phyloP scores from a whole-genome alignment of 2,113 vertebrate genomes.

The Oryzias javanicus region DNA sequence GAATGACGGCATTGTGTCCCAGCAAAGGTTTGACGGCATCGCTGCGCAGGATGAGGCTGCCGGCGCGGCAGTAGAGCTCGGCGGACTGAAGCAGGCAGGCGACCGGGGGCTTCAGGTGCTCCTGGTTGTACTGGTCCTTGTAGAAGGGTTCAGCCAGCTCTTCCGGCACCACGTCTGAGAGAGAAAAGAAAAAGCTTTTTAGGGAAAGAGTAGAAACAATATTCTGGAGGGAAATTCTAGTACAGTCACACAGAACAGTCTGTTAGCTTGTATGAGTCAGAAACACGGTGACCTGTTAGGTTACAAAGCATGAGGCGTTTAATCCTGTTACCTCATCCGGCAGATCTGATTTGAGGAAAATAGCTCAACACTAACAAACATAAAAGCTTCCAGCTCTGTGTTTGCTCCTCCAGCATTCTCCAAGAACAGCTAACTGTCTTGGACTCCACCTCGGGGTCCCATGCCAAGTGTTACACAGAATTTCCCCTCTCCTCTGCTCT shows the following conservation, averaged over 20 bases:
- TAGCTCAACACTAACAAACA: neutral
- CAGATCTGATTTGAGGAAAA: constrained; percentile 43
- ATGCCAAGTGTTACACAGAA: no score
- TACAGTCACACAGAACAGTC: neutral
- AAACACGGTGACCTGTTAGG: neutral
- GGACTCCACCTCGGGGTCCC: no score
- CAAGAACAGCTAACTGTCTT: no score
- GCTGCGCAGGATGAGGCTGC: constrained; percentile 95
- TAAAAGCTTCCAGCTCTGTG: neutral
- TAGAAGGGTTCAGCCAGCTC: constrained; percentile 92
- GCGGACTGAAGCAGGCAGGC: constrained; percentile 92
- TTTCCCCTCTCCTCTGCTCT: no score
- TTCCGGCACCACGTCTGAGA: constrained; percentile 88
- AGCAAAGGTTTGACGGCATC: constrained; percentile 94
- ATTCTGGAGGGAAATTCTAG: neutral
- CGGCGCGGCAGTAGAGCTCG: constrained; percentile 95
- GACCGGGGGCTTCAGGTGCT: constrained; percentile 95
- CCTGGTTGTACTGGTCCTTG: constrained; percentile 95
- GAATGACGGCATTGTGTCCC: constrained; percentile 97
- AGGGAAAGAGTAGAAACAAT: neutral
- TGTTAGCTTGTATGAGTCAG: constrained; percentile 4
- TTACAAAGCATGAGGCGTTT: constrained; percentile 18
- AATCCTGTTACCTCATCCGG: constrained; percentile 36
- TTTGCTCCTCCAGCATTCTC: no score
- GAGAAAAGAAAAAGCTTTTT: neutral